Evolutionary conservation across 2,888 invertebrate genomes (phyloP).

Genomic region (Nasonia oneida): DNA sequence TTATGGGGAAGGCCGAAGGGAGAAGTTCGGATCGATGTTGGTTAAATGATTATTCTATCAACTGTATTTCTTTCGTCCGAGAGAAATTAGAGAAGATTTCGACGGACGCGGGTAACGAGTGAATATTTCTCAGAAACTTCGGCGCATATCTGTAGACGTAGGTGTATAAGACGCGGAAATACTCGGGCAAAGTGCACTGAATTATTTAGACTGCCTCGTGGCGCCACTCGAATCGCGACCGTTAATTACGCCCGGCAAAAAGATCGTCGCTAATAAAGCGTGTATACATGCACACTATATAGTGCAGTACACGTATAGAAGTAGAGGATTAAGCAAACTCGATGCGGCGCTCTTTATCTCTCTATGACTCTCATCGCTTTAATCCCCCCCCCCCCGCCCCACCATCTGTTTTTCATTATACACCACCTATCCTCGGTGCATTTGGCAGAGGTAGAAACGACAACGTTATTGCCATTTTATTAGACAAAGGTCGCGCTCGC

Average conservation of each 20-base stretch:
- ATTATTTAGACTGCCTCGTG: not conserved
- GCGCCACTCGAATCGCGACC: not conserved
- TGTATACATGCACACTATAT: not conserved
- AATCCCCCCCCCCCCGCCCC: not conserved
- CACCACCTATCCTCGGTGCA: not conserved
- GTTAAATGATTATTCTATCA: conserved; percentile 56
- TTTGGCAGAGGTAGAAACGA: conserved; percentile 59
- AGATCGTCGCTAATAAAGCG: not conserved
- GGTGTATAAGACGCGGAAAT: not conserved
- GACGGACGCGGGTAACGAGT: not conserved
- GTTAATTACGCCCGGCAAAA: not conserved
- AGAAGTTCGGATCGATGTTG: conserved; percentile 31
- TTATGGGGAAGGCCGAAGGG: conserved; percentile 42
- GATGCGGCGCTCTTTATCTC: conserved; percentile 31
- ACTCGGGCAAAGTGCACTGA: conserved; percentile 5
- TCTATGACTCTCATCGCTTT: not conserved
- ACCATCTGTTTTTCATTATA: conserved; percentile 25
- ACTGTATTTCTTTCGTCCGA: not conserved
- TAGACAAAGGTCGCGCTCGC: conserved; percentile 56
- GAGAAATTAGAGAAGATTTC: not conserved
- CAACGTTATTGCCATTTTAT: conserved; percentile 66
- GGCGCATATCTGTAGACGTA: not conserved
- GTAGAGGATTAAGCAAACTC: not conserved
- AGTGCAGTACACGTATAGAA: not conserved
- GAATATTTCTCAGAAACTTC: conserved; percentile 35